A percentile compares a stretch with the other conserved stretches of the same genome.
Conservation (phyloP, 2,797 vertebrate species). For the Anolis apletophallus region DNA sequence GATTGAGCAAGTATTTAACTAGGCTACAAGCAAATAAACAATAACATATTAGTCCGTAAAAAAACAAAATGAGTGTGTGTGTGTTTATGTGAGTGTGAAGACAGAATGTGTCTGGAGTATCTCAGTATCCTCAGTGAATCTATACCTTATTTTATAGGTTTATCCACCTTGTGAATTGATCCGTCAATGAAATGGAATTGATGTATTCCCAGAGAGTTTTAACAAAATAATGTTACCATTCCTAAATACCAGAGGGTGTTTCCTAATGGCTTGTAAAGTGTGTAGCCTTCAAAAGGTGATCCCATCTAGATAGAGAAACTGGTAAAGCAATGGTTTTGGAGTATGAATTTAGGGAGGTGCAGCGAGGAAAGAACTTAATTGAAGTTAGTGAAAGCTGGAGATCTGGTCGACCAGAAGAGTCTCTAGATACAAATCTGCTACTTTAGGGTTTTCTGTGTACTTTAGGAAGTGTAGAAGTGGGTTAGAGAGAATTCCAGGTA, state of each 20-base stretch:
- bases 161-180: not conserved
- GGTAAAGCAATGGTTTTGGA: not conserved
- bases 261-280: not conserved
- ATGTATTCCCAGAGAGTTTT: not conserved
- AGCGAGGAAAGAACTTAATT: not conserved
- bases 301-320: not conserved
- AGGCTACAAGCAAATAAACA: slow-evolving; percentile 14
- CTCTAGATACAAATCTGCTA: not conserved
- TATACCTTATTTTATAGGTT: not conserved
- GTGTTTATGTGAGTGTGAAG: not conserved
- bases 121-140: not conserved
- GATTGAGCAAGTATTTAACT: slow-evolving; percentile 20
- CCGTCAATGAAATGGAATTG: not conserved
- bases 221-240: not conserved
- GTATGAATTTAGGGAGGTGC: not conserved
- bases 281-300: not conserved
- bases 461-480: too few species aligned
- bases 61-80: not conserved
- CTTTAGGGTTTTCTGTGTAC: too few species aligned
- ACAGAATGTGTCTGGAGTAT: not conserved
- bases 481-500: too few species aligned
- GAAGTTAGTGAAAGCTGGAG: not conserved
- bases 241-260: not conserved
- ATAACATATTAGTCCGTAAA: slow-evolving; percentile 5
- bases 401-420: not conserved